Evolutionary conservation across 2,888 invertebrate species (phyloP).

Genomic region (Pharmacophagus antenor): DNA sequence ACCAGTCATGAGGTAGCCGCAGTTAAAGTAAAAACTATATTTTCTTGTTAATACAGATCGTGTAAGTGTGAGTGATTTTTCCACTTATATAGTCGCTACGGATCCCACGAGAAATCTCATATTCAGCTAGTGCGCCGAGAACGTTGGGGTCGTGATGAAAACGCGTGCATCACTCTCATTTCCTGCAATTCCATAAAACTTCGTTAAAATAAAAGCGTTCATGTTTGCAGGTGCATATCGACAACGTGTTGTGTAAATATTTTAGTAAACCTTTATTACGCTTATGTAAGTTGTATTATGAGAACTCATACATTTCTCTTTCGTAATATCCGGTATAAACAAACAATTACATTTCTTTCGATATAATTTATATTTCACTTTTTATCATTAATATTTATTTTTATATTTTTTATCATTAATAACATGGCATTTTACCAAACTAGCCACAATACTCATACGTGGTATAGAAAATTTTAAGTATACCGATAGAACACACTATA

Average conservation of each 20-base stretch:
- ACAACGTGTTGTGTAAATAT: too few relatives aligned
- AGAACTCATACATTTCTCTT: not conserved
- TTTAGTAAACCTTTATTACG: not conserved
- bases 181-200: slow-evolving; percentile 48
- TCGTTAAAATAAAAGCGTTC: slow-evolving; percentile 34
- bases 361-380: not conserved
- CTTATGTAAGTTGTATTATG: not conserved
- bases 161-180: slow-evolving; percentile 41
- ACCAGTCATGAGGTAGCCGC: slow-evolving; percentile 36
- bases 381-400: not conserved
- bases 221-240: not conserved
- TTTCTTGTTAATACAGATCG: slow-evolving; percentile 36
- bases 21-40: slow-evolving; percentile 42
- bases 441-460: not conserved
- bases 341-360: not conserved
- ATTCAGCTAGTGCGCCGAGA: slow-evolving; percentile 58
- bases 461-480: too few relatives aligned
- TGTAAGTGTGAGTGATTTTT: slow-evolving; percentile 49
- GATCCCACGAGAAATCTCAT: slow-evolving; percentile 68
- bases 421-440: not conserved
- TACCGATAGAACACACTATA: not conserved
- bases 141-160: slow-evolving; percentile 51
- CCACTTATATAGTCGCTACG: slow-evolving; percentile 57
- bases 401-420: not conserved
- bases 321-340: not conserved